Evolutionary conservation across 2,797 vertebrate species (phyloP).

Genomic region (Thamnophis elegans): DNA sequence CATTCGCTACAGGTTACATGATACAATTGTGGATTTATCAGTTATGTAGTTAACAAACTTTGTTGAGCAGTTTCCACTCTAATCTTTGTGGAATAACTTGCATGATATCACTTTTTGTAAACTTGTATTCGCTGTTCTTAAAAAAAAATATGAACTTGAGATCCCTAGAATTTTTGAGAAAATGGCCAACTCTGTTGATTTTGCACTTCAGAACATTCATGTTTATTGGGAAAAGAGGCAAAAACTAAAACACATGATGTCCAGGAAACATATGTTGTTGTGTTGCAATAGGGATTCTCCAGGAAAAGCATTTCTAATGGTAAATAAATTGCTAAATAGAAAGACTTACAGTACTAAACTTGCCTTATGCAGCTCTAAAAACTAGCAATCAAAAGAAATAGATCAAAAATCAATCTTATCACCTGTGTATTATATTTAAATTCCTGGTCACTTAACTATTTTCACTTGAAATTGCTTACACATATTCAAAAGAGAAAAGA

Average conservation of each 20-base stretch:
- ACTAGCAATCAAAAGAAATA: neutral
- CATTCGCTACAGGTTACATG: neutral
- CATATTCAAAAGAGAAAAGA: neutral
- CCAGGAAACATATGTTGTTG: neutral
- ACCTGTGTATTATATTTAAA: conserved; percentile 7
- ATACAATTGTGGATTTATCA: neutral
- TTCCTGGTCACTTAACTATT: neutral
- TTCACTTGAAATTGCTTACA: neutral
- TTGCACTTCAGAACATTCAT: conserved; percentile 16
- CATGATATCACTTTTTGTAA: neutral
- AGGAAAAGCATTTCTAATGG: neutral
- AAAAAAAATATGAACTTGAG: conserved; percentile 2
- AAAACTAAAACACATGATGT: neutral
- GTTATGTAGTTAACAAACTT: neutral
- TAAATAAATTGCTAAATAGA: neutral
- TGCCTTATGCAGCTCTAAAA: neutral
- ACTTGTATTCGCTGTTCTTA: neutral
- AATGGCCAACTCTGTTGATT: conserved; percentile 26
- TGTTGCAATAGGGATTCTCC: neutral
- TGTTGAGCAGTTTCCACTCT: neutral
- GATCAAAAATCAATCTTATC: neutral
- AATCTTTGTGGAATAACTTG: neutral
- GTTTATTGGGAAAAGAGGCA: neutral
- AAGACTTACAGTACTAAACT: neutral
- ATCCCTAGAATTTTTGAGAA: conserved; percentile 27